Evolutionary conservation across 2,797 vertebrate genomes (phyloP).

Genomic region (Carduelis carduelis): DNA sequence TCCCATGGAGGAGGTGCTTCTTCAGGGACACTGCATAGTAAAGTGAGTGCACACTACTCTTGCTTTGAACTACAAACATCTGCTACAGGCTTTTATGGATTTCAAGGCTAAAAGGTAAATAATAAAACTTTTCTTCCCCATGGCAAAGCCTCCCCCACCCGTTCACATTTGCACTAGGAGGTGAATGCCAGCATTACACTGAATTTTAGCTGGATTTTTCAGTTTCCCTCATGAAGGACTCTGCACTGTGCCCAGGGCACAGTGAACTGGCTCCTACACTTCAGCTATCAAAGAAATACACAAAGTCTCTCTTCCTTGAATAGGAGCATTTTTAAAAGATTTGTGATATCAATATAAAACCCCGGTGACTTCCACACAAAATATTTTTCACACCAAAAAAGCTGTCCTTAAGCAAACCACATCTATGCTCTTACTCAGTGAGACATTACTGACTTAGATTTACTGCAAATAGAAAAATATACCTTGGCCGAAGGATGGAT

Average conservation of each 20-base stretch:
- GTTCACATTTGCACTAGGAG: neutral
- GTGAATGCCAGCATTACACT: neutral
- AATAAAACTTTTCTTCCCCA: neutral
- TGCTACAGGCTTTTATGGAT: neutral
- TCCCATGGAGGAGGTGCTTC: neutral
- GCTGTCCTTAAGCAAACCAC: neutral
- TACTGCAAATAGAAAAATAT: conserved; percentile 47
- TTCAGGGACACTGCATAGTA: neutral
- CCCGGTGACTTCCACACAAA: neutral
- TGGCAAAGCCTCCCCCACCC: neutral
- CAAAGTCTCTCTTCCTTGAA: neutral
- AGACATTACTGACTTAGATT: neutral
- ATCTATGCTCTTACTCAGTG: neutral
- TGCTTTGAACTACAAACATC: neutral
- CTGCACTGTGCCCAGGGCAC: neutral
- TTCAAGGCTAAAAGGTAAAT: neutral
- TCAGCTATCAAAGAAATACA: neutral
- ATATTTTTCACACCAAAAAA: neutral
- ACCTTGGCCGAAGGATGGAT: conserved; percentile 38
- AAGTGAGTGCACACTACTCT: neutral
- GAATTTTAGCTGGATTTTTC: neutral
- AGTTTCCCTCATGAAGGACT: neutral
- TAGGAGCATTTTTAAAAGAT: neutral
- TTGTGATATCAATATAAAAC: neutral
- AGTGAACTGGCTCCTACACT: neutral